Conservation (phyloP, 2,888 invertebrate species). For the Sicus ferrugineus region DNA sequence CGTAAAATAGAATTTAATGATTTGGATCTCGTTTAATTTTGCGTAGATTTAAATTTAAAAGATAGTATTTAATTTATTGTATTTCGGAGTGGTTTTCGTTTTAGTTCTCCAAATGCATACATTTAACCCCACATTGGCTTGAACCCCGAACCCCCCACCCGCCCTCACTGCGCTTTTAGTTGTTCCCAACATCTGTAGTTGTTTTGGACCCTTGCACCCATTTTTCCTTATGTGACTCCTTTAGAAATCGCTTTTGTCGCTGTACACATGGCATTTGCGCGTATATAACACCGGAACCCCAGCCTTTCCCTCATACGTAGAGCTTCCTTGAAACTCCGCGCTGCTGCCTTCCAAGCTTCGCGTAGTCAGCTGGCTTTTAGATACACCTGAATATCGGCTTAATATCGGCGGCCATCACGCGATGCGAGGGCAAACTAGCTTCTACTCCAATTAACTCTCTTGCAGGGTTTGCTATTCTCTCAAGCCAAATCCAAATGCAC, state of each 20-base stretch:
- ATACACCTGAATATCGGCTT: background rate
- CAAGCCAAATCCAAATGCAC: constrained; percentile 61
- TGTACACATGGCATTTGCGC: background rate
- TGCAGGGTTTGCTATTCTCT: constrained; percentile 62
- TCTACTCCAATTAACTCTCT: constrained; percentile 37
- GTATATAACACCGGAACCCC: too few species aligned
- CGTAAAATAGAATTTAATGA: too few species aligned
- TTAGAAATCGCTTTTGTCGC: background rate
- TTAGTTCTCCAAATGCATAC: too few species aligned
- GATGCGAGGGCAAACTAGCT: background rate
- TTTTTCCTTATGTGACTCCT: background rate
- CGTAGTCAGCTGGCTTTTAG: background rate
- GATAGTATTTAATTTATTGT: too few species aligned
- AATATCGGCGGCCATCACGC: background rate
- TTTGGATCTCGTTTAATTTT: too few species aligned
- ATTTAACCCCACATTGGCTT: too few species aligned
- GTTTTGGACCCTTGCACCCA: background rate
- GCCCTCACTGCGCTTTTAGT: background rate
- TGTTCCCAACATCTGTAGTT: constrained; percentile 15
- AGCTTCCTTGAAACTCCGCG: background rate
- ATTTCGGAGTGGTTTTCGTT: too few species aligned
- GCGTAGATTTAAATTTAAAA: too few species aligned
- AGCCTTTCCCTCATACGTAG: background rate
- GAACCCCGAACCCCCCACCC: too few species aligned
- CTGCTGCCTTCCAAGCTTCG: background rate